Evolutionary conservation across 2,888 invertebrate species (phyloP).

Genomic region (Ecliptopera silaceata): DNA sequence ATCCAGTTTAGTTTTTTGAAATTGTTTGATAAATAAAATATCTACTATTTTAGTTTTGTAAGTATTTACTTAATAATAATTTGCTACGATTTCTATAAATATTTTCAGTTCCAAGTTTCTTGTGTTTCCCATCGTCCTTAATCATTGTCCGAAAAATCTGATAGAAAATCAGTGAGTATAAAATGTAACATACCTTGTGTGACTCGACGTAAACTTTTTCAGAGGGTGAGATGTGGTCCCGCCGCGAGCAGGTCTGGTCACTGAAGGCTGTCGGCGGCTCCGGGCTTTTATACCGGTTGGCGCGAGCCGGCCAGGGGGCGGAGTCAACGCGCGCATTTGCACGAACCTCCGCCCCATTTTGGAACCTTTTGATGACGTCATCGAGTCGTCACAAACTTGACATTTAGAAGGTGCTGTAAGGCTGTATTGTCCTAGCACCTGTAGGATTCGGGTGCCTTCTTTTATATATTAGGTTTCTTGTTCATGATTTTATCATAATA

Average conservation of each 20-base stretch:
- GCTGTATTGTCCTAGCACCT: neutral
- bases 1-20: too few species aligned
- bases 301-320: slow-evolving; percentile 55
- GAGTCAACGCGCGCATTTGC: slow-evolving; percentile 52
- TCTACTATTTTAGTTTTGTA: too few species aligned
- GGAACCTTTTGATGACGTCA: slow-evolving; percentile 59
- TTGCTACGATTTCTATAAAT: too few species aligned
- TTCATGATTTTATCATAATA: too few species aligned
- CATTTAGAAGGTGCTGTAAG: slow-evolving; percentile 9
- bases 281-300: slow-evolving; percentile 63
- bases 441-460: too few species aligned
- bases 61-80: too few species aligned
- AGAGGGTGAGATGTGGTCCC: slow-evolving; percentile 36
- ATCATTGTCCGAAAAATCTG: neutral
- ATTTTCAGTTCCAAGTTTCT: too few species aligned
- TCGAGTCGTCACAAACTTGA: slow-evolving; percentile 40
- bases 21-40: too few species aligned
- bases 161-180: neutral
- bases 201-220: slow-evolving; percentile 68
- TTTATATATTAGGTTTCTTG: too few species aligned
- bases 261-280: slow-evolving; percentile 45
- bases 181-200: slow-evolving; percentile 63
- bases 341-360: slow-evolving; percentile 64
- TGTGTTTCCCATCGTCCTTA: too few species aligned
- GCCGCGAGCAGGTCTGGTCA: slow-evolving; percentile 43